Evolutionary conservation across 2,797 vertebrate species (phyloP).

Genomic region (Psittacula derbiana): DNA sequence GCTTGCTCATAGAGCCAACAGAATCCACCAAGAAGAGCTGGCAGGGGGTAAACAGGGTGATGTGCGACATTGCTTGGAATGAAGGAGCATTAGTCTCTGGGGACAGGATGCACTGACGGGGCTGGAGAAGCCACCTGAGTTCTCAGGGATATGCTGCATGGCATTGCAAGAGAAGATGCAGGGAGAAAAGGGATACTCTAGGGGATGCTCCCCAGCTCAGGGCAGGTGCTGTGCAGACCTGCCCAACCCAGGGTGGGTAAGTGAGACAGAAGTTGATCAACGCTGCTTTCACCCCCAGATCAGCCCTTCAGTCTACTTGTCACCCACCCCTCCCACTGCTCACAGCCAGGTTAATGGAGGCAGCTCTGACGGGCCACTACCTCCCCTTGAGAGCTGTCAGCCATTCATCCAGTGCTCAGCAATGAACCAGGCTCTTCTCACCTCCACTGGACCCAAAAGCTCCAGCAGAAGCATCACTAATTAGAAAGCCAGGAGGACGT

Average conservation of each 20-base stretch:
- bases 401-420: background rate
- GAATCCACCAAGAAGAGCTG: background rate
- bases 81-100: background rate
- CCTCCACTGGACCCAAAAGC: background rate
- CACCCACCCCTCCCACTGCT: background rate
- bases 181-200: background rate
- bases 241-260: background rate
- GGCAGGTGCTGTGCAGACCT: background rate
- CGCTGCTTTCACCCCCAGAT: background rate
- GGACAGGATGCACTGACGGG: background rate
- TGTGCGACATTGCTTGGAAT: fast-evolving
- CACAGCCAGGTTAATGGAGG: background rate
- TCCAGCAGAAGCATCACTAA: background rate
- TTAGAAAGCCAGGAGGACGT: conserved; percentile 3
- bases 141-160: fast-evolving
- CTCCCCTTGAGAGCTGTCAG: background rate
- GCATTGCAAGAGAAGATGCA: background rate
- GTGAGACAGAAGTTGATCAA: background rate
- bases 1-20: background rate
- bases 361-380: fast-evolving
- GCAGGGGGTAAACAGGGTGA: background rate
- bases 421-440: background rate
- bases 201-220: background rate
- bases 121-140: background rate
- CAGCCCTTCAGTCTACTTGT: background rate